Evolutionary conservation across 2,888 invertebrate species (phyloP), one percentile per base, ranked within the genome.

Genomic region (Galeopsomyia nigrocyanea): DNA sequence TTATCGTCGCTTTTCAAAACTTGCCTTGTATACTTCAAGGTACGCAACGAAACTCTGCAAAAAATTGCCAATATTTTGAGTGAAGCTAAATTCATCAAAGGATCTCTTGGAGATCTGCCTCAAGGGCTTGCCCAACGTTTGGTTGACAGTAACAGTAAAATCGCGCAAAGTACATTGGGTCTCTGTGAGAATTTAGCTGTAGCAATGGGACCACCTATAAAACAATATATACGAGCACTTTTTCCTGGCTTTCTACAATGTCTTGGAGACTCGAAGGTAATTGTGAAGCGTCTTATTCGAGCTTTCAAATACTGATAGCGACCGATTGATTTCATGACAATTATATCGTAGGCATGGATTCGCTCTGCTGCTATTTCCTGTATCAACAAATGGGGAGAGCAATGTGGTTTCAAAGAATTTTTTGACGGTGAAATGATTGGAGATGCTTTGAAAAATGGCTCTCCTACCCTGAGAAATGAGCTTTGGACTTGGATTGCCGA

Each of bases 121-220:
- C 92, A 93, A 66, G 93, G 94, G 0, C 86, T 98, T 14, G 91
- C 92, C 0, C 90, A 91, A 0, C 89, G 98, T 0, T 88, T 98
- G 17, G 88, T 92, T 0, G 98, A 98, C 84, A 96, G 96, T 60
- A 98, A 98, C 88, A 95, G 95, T 26, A 97, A 96, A 86, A 91
- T 98, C 77, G 95, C 95, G 0, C 94, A 94, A 80, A 92, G 92
- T 17, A 91, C 97, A 0, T 87, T 98, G 57, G 91, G 92, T 70
- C 92, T 98, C 73, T 96, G 96, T 82, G 94, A 95, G 80, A 90
- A 90, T 46, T 87, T 98, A 31, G 95, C 94, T 0, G 90, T 89
- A 0, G 93, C 95, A 0, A 93, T 98, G 91, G 97, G 98, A 0
- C 86, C 92, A 0, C 91, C 93, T 61, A 92, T 94, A 80, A 95